Evolutionary conservation across 2,888 invertebrate genomes (phyloP), one percentile per base, ranked within the genome.

Genomic region (Julus scanicus): DNA sequence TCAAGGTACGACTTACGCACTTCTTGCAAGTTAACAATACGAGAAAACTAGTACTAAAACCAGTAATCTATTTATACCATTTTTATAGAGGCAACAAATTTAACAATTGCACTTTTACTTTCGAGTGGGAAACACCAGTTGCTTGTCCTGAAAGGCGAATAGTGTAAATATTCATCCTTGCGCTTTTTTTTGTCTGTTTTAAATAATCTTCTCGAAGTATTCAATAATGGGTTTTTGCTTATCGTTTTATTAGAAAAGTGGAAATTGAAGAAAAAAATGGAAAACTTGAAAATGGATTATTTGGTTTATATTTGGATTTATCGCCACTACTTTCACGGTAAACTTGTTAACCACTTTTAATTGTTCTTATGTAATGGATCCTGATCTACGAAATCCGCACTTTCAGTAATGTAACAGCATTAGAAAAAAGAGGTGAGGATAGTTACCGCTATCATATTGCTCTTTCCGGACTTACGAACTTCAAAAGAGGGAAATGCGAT

Each of bases 71-170:
- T 29, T 29, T 29, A 29, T 29, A 29, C 29, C 29, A 29, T 29
- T 29, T 49, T 20, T 40, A n/a, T 15, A 86, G 86, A 53, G 86
- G 53, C 17, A 44, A n/a, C 63, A 63, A 86, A 44, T 86, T 39
- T 17, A 63, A 89, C 53, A 86, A 89, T 85, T 92, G 92, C 89
- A 90, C 90, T 37, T 91, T 91, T 88, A 90, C 90, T 71, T 92
- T 92, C 90, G 89, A 91, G 49, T 92, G 92, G 92, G 88, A 89
- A 37, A 91, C 91, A 20, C 88, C 90, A n/a, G 91, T 90, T 17
- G 92, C 91, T 15, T 92, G 92, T 89, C 90, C 91, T 0, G 86
- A 86, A 86, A 49, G 37, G 20, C 9, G 86, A 63, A 63, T 63
- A 63, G 2, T 63, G 86, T 86, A 84, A 84, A 84, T 84, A 63